Evolutionary conservation across 2,888 invertebrate species (phyloP).

Genomic region (Drosophila flavopinicola): DNA sequence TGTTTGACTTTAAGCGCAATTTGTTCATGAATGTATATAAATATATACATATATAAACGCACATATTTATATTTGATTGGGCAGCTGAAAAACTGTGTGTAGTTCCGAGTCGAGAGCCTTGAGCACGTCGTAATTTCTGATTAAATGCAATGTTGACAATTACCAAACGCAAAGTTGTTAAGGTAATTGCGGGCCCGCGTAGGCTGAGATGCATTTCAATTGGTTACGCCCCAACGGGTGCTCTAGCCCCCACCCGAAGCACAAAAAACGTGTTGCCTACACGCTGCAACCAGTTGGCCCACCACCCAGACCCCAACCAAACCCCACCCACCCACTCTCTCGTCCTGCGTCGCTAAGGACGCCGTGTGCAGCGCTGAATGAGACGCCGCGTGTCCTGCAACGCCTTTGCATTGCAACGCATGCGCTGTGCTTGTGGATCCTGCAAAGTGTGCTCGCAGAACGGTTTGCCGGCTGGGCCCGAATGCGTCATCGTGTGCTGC

Average conservation of each 20-base stretch:
- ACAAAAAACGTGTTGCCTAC: slow-evolving; percentile 20
- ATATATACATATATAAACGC: slow-evolving; percentile 3
- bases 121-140: slow-evolving; percentile 68
- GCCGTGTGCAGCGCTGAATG: slow-evolving; percentile 64
- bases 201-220: slow-evolving; percentile 72
- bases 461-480: slow-evolving; percentile 54
- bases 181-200: slow-evolving; percentile 67
- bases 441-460: slow-evolving; percentile 39
- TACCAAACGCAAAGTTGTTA: slow-evolving; percentile 67
- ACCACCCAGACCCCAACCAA: too few species aligned
- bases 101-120: background rate
- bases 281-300: background rate
- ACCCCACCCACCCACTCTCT: background rate
- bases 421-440: slow-evolving; percentile 70
- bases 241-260: background rate
- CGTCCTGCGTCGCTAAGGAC: slow-evolving; percentile 27
- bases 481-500: slow-evolving; percentile 41
- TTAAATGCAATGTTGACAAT: slow-evolving; percentile 72
- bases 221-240: slow-evolving; percentile 43
- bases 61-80: slow-evolving; percentile 38
- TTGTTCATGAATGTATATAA: slow-evolving; percentile 13
- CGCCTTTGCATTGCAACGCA: slow-evolving; percentile 54
- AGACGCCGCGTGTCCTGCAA: slow-evolving; percentile 27
- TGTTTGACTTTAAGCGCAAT: slow-evolving; percentile 27
- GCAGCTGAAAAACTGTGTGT: background rate